A percentile compares a stretch with the other conserved stretches of the same genome.
These are phyloP conservation scores for Muricea muricata DNA, from an alignment of 92 coral and sea anemone species.

Conservation along the genomic window DNA sequence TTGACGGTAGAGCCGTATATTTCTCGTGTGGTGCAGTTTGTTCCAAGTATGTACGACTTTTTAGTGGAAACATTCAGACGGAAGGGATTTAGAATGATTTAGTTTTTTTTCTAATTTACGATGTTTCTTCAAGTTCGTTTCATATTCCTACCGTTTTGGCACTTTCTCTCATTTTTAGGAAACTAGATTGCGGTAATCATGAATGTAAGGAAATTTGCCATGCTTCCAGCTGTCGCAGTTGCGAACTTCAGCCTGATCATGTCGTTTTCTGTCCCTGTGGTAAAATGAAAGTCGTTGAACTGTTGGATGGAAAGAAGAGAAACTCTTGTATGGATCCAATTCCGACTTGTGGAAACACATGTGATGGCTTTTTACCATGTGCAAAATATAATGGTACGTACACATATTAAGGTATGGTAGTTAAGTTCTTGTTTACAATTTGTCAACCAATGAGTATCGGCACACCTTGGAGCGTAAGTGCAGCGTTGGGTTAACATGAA, in stretches of 20 bases:
- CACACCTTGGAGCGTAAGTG: no score
- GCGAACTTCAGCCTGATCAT: slow-evolving; percentile 77
- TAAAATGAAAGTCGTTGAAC: slow-evolving; percentile 63
- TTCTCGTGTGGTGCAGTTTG: slow-evolving; percentile 75
- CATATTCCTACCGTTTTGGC: background rate
- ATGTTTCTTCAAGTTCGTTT: background rate
- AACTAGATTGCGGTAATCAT: slow-evolving; percentile 94
- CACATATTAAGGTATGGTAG: background rate
- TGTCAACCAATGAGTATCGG: no score
- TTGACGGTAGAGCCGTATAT: slow-evolving; percentile 70
- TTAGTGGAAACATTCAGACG: no score
- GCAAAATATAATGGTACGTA: slow-evolving; percentile 61
- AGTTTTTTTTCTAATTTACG: background rate
- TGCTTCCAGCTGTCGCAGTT: slow-evolving; percentile 67
- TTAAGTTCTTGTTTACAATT: no score
- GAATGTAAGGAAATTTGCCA: slow-evolving; percentile 82
- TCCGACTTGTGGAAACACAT: slow-evolving; percentile 80
- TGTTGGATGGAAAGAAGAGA: slow-evolving; percentile 73
- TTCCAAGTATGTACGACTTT: slow-evolving; percentile 23
- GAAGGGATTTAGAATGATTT: background rate
- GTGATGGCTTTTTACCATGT: slow-evolving; percentile 80
- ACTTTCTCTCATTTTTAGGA: slow-evolving; percentile 22
- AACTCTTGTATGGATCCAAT: slow-evolving; percentile 82
- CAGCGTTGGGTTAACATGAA: no score
- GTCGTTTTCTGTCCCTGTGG: slow-evolving; percentile 91